These are phyloP conservation scores for Emydocephalus ijimae DNA, from an alignment of 2,113 vertebrate genomes.

Conservation along the genomic window DNA sequence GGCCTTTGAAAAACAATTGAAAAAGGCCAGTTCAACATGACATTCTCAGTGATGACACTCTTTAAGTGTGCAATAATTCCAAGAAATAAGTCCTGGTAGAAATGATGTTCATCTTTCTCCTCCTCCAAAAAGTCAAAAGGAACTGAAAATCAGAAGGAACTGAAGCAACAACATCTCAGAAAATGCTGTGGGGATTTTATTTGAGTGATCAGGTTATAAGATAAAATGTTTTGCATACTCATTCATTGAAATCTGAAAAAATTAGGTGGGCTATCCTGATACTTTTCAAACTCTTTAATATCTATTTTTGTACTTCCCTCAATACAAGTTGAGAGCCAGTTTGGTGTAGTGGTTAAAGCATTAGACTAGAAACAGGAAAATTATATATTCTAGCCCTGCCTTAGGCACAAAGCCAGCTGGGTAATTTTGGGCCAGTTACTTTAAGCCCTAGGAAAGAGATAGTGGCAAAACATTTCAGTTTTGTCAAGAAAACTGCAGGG, in stretches of 20 bases:
- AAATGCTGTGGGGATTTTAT: background rate
- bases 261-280: conserved; percentile 14
- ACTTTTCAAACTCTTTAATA: conserved; percentile 9
- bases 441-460: background rate
- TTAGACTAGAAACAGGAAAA: background rate
- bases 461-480: background rate
- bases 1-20: background rate
- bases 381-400: background rate
- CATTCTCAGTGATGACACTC: background rate
- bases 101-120: background rate
- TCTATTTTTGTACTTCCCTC: conserved; percentile 46
- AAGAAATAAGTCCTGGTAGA: background rate
- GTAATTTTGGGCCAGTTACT: background rate
- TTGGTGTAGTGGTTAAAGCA: background rate
- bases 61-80: background rate
- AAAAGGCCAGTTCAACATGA: background rate
- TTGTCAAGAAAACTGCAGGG: background rate
- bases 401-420: background rate
- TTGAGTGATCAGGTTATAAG: background rate
- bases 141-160: background rate
- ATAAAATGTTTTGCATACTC: background rate
- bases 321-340: background rate
- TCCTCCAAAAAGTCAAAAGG: background rate
- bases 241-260: background rate
- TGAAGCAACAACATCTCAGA: background rate